Base-by-base conservation (phyloP, 2,888 invertebrate species). In the Augiades crinisus region DNA sequence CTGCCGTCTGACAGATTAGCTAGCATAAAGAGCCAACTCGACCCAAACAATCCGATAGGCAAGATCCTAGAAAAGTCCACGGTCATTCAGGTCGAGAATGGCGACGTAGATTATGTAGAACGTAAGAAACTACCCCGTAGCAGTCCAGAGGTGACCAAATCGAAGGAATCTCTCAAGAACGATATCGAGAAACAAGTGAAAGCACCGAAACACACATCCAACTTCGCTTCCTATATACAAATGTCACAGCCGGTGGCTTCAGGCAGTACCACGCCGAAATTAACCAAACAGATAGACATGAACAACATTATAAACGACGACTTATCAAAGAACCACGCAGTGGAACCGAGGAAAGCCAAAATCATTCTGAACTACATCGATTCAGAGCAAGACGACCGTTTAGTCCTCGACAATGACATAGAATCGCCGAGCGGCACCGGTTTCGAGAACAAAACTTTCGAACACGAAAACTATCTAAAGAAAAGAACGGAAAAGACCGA, bases 171-270 rank as follows among this genome's bases (percentile, higher is more conserved):
- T 10, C 58, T 87, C 5, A 83, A 81, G 62, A 84, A 74, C 40
- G 84, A 84, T 59, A 82, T 86, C 44, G 83, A 87, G 49, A 89
- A 89, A 55, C 86, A 87, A 61, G 81, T 86, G 0, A 87, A 85
- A 64, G 68, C 78, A 7, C 85, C 87, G 10, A 91, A 90, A 67
- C 91, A 91, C 44, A 90, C 92, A 3, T 92, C 91, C 60, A 91
- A 92, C 72, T 92, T 91, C 69, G 92, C 92, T 52, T 92, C 92
- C 47, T 92, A 92, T 68, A 92, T 92, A 64, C 91, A 92, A 65
- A 88, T 89, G 54, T 90, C 90, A 3, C 87, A 89, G 62, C 89
- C 90, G 0, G 70, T 89, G 54, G 83, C 88, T 0, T 85, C 90
- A 10, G 90, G 90, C 2, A 75, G 85, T 13, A 74, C 76, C 10